Evolutionary conservation across 2,113 vertebrate genomes (phyloP).

Genomic region (Gavia stellata): DNA sequence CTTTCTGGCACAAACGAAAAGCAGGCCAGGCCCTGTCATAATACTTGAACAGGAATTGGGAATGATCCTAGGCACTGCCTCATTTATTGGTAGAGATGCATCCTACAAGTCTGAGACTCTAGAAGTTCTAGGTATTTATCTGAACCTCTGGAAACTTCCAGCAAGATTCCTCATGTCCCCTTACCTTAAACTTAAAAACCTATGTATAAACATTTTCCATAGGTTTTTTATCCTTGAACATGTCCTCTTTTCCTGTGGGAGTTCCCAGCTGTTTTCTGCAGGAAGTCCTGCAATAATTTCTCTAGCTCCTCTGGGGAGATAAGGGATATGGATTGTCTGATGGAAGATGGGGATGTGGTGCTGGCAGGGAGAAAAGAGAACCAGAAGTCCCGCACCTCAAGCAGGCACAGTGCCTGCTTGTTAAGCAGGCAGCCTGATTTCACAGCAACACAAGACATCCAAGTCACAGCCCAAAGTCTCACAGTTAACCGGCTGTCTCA

Average conservation of each 20-base stretch:
- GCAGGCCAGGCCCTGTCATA: neutral
- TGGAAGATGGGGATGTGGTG: neutral
- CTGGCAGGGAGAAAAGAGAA: neutral
- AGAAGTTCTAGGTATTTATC: neutral
- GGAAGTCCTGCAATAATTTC: neutral
- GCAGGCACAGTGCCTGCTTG: neutral
- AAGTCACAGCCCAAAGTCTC: neutral
- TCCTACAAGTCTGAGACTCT: neutral
- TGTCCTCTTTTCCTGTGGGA: neutral
- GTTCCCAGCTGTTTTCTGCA: neutral
- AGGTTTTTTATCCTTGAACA: neutral
- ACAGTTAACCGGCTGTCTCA: neutral
- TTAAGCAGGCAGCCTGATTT: neutral
- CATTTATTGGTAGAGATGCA: neutral
- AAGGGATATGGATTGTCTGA: neutral
- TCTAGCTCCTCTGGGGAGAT: neutral
- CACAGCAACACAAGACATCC: neutral
- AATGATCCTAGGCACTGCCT: neutral
- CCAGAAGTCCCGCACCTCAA: neutral
- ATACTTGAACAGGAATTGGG: neutral
- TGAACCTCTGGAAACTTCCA: neutral
- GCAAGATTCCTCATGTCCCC: neutral
- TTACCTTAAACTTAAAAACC: too few relatives aligned
- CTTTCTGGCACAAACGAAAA: neutral
- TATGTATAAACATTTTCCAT: neutral